Conservation (phyloP, 2,113 vertebrate species). For the Rana temporaria region DNA sequence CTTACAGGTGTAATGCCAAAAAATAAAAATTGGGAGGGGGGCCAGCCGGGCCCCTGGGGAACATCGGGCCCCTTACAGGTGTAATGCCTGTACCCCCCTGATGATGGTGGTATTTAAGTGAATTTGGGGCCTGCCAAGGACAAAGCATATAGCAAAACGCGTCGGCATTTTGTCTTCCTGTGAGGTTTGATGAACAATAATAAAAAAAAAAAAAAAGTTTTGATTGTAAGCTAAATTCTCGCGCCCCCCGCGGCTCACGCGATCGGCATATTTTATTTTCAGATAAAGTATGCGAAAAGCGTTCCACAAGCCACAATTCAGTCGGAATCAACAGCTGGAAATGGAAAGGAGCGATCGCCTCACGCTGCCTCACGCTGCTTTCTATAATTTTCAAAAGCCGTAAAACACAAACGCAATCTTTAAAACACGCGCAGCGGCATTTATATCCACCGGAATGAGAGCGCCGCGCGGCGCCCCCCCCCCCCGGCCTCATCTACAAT, state of each 20-base stretch:
- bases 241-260: constrained; percentile 55
- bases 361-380: constrained; percentile 66
- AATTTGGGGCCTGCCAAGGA: not conserved
- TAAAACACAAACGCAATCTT: constrained; percentile 65
- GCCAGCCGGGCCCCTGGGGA: too few relatives aligned
- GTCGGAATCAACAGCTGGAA: constrained; percentile 70
- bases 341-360: constrained; percentile 74
- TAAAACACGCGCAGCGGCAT: constrained; percentile 66
- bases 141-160: constrained; percentile 6
- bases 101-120: too few relatives aligned
- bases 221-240: constrained; percentile 59
- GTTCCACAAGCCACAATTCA: constrained; percentile 69
- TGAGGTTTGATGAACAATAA: constrained; percentile 43
- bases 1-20: too few relatives aligned
- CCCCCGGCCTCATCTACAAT: constrained; percentile 51
- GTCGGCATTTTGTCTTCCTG: constrained; percentile 53
- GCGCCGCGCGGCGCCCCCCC: constrained; percentile 35
- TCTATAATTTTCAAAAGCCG: constrained; percentile 74
- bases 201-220: constrained; percentile 24
- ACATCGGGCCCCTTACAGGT: too few relatives aligned
- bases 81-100: too few relatives aligned
- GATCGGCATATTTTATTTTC: constrained; percentile 65
- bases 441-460: constrained; percentile 59
- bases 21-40: too few relatives aligned
- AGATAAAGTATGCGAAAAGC: constrained; percentile 66